Evolutionary conservation across 2,797 vertebrate species (phyloP).

Genomic region (Brotula barbata): DNA sequence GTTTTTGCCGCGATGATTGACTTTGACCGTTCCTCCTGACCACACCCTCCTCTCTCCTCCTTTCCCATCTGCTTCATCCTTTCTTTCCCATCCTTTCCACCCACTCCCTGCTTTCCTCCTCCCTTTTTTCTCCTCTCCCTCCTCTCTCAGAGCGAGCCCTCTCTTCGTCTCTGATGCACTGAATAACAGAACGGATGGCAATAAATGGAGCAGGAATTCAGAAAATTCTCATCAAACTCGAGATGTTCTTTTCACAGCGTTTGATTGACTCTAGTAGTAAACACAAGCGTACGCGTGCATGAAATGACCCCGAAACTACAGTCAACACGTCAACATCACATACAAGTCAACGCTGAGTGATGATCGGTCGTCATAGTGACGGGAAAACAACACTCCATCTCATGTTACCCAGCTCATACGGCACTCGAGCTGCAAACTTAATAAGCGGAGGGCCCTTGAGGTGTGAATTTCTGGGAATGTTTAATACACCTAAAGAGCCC

Average conservation of each 20-base stretch:
- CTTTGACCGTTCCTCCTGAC: constrained; percentile 23
- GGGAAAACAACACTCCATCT: too few relatives aligned
- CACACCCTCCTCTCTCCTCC: constrained; percentile 14
- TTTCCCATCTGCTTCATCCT: not conserved
- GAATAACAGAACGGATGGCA: not conserved
- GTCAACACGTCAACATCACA: too few relatives aligned
- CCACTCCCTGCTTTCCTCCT: not conserved
- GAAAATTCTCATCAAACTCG: too few relatives aligned
- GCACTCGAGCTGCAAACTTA: not conserved
- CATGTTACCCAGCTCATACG: too few relatives aligned
- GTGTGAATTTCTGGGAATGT: not conserved
- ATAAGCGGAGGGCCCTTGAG: not conserved
- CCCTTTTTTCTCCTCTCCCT: not conserved
- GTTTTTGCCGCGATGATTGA: constrained; percentile 41
- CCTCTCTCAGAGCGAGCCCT: constrained; percentile 13
- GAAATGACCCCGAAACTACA: too few relatives aligned
- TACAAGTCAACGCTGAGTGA: too few relatives aligned
- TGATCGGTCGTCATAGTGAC: too few relatives aligned
- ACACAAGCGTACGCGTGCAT: too few relatives aligned
- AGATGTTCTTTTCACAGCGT: too few relatives aligned
- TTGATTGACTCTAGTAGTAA: too few relatives aligned
- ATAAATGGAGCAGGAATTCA: not conserved
- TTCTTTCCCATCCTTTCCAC: not conserved
- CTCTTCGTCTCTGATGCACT: constrained; percentile 11
- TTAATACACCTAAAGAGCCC: constrained; percentile 1